phyloP scores from a whole-genome alignment of 2,797 vertebrate genomes.

The Diglossa cyanea region DNA sequence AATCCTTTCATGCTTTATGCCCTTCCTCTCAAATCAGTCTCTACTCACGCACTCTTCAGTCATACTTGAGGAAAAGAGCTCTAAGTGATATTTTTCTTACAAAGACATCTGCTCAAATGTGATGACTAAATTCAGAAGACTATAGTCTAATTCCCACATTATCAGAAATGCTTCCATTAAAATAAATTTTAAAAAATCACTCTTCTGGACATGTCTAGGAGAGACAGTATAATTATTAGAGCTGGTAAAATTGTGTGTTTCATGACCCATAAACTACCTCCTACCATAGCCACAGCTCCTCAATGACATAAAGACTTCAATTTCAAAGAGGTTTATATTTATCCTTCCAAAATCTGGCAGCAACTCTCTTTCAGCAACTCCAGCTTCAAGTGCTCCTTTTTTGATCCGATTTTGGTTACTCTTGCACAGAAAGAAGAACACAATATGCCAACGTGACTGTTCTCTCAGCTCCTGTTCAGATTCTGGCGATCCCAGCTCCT shows the following conservation, averaged over 20 bases:
- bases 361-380: background rate
- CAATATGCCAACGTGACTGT: background rate
- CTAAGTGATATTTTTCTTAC: background rate
- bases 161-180: background rate
- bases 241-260: background rate
- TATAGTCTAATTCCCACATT: background rate
- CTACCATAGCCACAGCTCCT: background rate
- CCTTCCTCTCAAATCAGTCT: background rate
- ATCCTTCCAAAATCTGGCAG: background rate
- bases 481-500: background rate
- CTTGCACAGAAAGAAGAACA: background rate
- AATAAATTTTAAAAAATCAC: background rate
- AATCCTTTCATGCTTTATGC: background rate
- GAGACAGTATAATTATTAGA: background rate
- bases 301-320: background rate
- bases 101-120: background rate
- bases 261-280: background rate
- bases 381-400: background rate
- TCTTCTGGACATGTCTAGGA: background rate
- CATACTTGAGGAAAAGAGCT: background rate
- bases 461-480: background rate
- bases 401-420: background rate
- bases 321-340: background rate
- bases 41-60: background rate
- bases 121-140: background rate